Conservation (phyloP, 2,113 vertebrate genomes). For the Xerus inauris region DNA sequence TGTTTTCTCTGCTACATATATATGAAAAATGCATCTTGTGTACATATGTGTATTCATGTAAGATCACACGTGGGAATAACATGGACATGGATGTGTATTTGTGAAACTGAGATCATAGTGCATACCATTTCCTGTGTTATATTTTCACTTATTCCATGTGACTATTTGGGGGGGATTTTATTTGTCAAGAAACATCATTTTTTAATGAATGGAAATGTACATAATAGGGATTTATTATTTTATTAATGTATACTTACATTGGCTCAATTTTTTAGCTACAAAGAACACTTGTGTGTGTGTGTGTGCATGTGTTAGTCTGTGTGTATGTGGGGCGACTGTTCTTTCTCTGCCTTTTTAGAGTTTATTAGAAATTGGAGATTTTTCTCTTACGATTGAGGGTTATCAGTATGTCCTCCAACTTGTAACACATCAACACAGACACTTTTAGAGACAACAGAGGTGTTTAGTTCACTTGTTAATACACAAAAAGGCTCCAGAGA, state of each 20-base stretch:
- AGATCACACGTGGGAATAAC: neutral
- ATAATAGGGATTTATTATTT: neutral
- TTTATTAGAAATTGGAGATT: neutral
- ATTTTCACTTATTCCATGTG: neutral
- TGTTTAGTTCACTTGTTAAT: slow-evolving; percentile 32
- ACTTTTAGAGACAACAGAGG: neutral
- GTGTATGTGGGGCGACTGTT: neutral
- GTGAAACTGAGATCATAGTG: neutral
- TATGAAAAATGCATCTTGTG: neutral
- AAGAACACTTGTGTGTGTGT: neutral
- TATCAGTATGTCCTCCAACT: neutral
- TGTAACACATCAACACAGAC: neutral
- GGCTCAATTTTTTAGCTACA: neutral
- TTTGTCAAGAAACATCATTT: neutral
- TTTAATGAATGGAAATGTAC: neutral
- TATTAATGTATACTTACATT: neutral
- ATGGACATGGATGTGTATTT: neutral
- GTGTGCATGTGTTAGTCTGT: neutral
- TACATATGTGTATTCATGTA: neutral
- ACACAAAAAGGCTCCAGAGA: neutral
- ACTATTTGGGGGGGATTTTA: neutral
- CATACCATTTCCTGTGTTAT: neutral
- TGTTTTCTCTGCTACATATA: neutral
- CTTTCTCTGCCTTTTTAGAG: neutral
- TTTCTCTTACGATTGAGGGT: neutral